phyloP scores from a whole-genome alignment of 2,797 vertebrate species.

The Podargus strigoides region DNA sequence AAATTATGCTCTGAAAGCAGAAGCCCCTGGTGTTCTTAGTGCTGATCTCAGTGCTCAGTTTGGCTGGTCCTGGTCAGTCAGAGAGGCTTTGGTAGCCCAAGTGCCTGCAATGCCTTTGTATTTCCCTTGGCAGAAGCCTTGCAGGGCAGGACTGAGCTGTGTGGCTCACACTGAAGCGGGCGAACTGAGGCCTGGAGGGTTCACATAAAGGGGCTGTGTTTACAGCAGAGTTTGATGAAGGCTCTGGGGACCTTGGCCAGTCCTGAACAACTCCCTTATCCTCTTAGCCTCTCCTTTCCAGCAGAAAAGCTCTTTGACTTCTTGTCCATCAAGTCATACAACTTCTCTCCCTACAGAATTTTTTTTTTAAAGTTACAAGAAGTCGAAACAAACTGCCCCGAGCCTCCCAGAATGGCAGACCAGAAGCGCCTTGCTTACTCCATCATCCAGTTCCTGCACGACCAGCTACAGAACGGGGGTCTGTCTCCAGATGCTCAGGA shows the following conservation, averaged over 20 bases:
- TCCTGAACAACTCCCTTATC: not conserved
- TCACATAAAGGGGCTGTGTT: rapidly evolving
- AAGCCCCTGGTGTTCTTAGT: rapidly evolving
- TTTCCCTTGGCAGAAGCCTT: not conserved
- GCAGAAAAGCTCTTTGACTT: not conserved
- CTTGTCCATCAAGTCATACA: rapidly evolving
- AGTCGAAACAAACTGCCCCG: not conserved
- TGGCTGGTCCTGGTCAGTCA: not conserved
- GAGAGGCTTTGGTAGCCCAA: rapidly evolving
- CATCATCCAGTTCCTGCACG: constrained; percentile 91
- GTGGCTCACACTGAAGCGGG: not conserved
- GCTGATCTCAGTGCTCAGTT: rapidly evolving
- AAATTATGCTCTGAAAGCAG: rapidly evolving
- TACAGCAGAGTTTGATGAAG: rapidly evolving
- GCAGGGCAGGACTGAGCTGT: not conserved
- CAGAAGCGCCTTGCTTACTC: constrained; percentile 90
- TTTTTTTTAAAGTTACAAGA: not conserved
- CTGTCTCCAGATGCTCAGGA: constrained; percentile 90
- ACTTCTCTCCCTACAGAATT: not conserved
- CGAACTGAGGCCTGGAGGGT: not conserved
- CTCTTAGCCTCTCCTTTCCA: not conserved
- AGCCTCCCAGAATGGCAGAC: constrained; percentile 83
- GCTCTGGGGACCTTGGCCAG: not conserved
- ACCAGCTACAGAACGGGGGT: constrained; percentile 83
- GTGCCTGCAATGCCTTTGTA: rapidly evolving